Evolutionary conservation across 1,140 invertebrate genomes (phyloP), one percentile per base, ranked within the genome.

Genomic region (Sycophila sp.): DNA sequence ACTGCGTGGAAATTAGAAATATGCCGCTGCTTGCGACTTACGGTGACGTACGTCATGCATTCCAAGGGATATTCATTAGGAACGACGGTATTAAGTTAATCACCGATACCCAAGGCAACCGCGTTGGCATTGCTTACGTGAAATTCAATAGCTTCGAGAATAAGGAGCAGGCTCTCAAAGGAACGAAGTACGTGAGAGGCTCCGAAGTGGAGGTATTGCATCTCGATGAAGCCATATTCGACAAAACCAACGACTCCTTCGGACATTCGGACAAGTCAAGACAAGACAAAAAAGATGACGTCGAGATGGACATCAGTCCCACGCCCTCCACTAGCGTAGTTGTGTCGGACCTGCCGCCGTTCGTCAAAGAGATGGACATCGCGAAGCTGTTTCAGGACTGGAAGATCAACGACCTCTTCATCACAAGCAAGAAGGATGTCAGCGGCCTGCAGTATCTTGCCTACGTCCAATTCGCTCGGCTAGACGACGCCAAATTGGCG

Each of bases 81-180:
- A 92, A 92, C 70, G 92, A 93, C 77, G 94, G 94, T 4, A 89
- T 98, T 32, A 96, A 96, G 83, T 87, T 97, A 73, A 91, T 95
- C 8, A 94, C 92, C 77, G 93, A 96, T 74, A 89, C 90, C 13
- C 89, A 91, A 72, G 95, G 96, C 0, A 89, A 91, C 28, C 88
- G 93, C 10, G 92, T 91, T 0, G 95, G 95, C 1, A 90, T 92
- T 24, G 94, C 92, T 10, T 95, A 91, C 77, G 89, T 97, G 1
- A 89, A 91, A 74, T 97, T 97, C 79, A 87, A 87, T 5, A 89
- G 90, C 68, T 79, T 85, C 1, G 90, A 89, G 19, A 91, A 91
- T 42, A 92, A 92, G 62, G 87, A 91, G 30, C 87, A 92, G 47
- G 94, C 94, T 0, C 77, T 97, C 5, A 83, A 81, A n/a, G 76